Percentiles rank a stretch among this genome's conserved stretches.
Conservation (phyloP, 2,888 invertebrate species). For the Tillus elongatus region DNA sequence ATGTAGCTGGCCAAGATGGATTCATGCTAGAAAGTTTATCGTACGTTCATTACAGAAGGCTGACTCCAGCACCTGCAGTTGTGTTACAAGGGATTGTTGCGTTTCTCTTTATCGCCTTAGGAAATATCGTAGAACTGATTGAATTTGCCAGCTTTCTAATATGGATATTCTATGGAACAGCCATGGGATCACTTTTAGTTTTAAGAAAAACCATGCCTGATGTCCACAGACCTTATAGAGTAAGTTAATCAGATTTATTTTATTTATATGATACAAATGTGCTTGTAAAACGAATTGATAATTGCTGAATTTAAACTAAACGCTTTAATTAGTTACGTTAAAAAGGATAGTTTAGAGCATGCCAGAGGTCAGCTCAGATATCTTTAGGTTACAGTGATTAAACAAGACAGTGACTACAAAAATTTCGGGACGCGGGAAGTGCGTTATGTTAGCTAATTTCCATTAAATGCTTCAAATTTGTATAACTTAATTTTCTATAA, state of each 20-base stretch:
- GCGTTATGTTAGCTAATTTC: too few species aligned
- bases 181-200: conserved; percentile 69
- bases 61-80: conserved; percentile 76
- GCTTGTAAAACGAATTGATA: too few species aligned
- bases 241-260: conserved; percentile 27
- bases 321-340: too few species aligned
- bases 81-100: conserved; percentile 70
- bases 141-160: conserved; percentile 81
- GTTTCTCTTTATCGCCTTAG: conserved; percentile 59
- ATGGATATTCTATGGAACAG: conserved; percentile 79
- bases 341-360: too few species aligned
- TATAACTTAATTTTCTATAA: too few species aligned
- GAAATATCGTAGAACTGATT: conserved; percentile 67
- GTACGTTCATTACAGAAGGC: conserved; percentile 61
- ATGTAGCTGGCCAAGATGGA: conserved; percentile 71
- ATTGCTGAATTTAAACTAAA: too few species aligned
- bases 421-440: too few species aligned
- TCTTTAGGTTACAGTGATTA: too few species aligned
- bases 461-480: too few species aligned
- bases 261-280: background rate
- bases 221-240: conserved; percentile 61
- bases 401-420: too few species aligned
- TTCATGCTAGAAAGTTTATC: conserved; percentile 72
- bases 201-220: conserved; percentile 61
- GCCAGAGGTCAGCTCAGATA: too few species aligned